Conservation (phyloP, 2,113 vertebrate species). For the Megaceryle torquata region DNA sequence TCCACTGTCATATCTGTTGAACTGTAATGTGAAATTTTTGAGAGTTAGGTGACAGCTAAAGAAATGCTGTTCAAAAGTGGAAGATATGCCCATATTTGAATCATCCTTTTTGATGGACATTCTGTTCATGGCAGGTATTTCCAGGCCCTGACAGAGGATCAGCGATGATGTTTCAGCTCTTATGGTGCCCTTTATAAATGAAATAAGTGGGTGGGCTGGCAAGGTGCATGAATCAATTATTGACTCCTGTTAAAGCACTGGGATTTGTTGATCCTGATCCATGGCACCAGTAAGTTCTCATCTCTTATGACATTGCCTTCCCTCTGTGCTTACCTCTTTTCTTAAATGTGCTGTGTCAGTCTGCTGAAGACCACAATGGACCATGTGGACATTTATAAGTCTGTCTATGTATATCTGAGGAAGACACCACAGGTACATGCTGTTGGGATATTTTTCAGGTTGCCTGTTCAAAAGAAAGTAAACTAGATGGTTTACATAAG, state of each 20-base stretch:
- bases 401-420: not conserved
- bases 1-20: not conserved
- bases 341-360: fast-evolving
- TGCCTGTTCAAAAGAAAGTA: not conserved
- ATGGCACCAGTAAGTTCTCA: not conserved
- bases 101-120: not conserved
- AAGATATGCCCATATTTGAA: not conserved
- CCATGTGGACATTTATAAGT: fast-evolving
- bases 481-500: slow-evolving; percentile 41
- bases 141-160: not conserved
- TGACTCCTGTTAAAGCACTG: not conserved
- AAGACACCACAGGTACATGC: not conserved
- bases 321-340: not conserved
- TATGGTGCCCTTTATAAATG: not conserved
- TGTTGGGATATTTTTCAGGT: not conserved
- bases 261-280: not conserved
- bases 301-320: not conserved
- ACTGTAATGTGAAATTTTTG: not conserved
- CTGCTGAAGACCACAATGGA: not conserved
- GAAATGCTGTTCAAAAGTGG: not conserved
- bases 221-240: not conserved
- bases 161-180: not conserved
- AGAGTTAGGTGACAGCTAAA: not conserved
- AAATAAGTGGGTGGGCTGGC: not conserved
- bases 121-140: not conserved